These are phyloP conservation scores for Cherax quadricarinatus DNA, from an alignment of 1,140 invertebrate genomes.

Conservation along the genomic window DNA sequence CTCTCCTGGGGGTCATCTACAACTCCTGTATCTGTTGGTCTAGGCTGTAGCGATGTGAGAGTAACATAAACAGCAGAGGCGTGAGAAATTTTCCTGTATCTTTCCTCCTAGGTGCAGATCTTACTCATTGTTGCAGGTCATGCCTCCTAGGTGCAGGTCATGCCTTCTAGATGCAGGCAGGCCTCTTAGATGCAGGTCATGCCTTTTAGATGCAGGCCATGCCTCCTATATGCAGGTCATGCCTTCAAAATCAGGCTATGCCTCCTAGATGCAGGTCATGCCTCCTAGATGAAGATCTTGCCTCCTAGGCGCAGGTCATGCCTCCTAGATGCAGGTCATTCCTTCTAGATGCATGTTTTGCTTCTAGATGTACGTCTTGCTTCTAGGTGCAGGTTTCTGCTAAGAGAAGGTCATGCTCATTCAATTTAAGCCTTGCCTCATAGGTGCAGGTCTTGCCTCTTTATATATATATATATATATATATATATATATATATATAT, in stretches of 20 bases:
- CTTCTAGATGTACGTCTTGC: neutral
- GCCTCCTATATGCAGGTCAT: neutral
- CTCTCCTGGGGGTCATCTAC: slow-evolving; percentile 22
- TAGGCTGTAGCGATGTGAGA: neutral
- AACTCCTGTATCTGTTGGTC: neutral
- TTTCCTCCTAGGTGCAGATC: too few relatives aligned
- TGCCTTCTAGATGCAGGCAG: neutral
- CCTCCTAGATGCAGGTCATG: neutral
- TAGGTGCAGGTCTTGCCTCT: too few relatives aligned
- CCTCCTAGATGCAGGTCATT: too few relatives aligned
- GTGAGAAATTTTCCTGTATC: neutral
- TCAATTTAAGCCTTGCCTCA: too few relatives aligned
- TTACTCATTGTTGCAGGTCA: neutral
- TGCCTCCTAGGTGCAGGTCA: neutral
- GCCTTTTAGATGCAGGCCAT: neutral
- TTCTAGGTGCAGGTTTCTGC: too few relatives aligned
- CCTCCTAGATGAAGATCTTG: too few relatives aligned
- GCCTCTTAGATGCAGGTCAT: too few relatives aligned
- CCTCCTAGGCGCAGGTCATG: too few relatives aligned
- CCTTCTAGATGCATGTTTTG: neutral
- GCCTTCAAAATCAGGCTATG: neutral
- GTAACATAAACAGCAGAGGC: neutral
- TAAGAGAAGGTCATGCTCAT: too few relatives aligned
- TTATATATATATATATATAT: too few relatives aligned
- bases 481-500: too few relatives aligned